phyloP scores from a whole-genome alignment of 2,888 invertebrate species.

The Volucella inflata region DNA sequence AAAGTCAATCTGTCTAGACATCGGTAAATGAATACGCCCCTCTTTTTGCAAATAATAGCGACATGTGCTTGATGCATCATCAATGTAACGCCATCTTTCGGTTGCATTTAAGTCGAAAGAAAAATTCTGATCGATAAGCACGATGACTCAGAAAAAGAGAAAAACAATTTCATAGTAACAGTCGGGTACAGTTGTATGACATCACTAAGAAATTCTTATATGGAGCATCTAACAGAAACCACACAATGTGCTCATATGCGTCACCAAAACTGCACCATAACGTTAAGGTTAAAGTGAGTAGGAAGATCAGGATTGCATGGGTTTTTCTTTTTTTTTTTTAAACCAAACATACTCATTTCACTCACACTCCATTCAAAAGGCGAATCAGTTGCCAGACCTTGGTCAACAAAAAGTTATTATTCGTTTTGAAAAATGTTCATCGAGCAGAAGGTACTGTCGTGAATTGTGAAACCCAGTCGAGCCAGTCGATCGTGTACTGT shows the following conservation, averaged over 20 bases:
- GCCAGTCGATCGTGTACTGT: constrained; percentile 31
- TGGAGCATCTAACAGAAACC: constrained; percentile 12
- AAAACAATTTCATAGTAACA: constrained; percentile 7
- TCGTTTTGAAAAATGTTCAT: constrained; percentile 5
- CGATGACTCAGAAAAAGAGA: constrained; percentile 32
- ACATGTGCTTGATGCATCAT: constrained; percentile 30
- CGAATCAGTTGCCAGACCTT: constrained; percentile 41
- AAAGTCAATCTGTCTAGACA: constrained; percentile 55
- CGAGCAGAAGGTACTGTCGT: constrained; percentile 1
- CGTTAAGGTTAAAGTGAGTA: constrained; percentile 40
- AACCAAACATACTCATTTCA: no score
- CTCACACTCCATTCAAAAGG: no score
- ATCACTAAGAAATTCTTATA: constrained; percentile 43
- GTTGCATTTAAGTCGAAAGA: constrained; percentile 20
- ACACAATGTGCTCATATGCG: constrained; percentile 34
- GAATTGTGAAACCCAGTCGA: not conserved
- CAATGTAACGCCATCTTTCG: constrained; percentile 35
- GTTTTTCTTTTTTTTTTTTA: no score
- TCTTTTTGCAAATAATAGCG: constrained; percentile 15
- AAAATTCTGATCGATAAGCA: constrained; percentile 11
- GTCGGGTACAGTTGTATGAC: constrained; percentile 48
- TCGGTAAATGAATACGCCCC: constrained; percentile 19
- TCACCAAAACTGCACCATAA: constrained; percentile 2
- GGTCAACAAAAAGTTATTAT: constrained; percentile 47
- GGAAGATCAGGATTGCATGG: not conserved